Base-by-base conservation (phyloP, 1,140 invertebrate species). In the Sycobia sp. region DNA sequence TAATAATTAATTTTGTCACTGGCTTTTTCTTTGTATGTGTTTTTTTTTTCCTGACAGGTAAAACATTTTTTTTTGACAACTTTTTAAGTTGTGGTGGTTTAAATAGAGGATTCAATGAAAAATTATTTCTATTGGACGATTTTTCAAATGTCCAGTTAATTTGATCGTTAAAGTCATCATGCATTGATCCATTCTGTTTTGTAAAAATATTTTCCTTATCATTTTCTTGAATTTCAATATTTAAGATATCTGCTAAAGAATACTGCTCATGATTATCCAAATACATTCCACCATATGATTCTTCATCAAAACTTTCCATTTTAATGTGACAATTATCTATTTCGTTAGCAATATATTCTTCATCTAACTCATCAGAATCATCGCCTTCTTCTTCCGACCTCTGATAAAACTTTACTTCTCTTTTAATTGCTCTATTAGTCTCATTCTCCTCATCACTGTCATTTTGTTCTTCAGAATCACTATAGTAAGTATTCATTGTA, bases 181-280 rank as follows among this genome's bases (percentile, higher is more conserved):
- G 54, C n/a, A 1, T 16, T 9, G 16, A 13, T 25, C 43, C 36
- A 44, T 43, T 29, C 5, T 13, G 18, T 0, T 11, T 32, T 34
- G 36, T 13, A 16, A 56, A 44, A 43, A 53, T 7, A 25, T 46
- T 54, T 16, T 54, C 49, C n/a, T 32, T 11, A 9, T 50, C 38
- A 22, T 63, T 44, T 16, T 54, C 62, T n/a, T 43, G n/a, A 14
- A 65, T 58, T 65, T 53, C 62, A 20, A 65, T 39, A 3, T 59
- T 39, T 8, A 65, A 25, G 41, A 65, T 22, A 29, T 65, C 55
- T 38, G 39, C 25, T 22, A 53, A 50, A 11, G 46, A 51, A 38
- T 44, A 54, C 9, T 25, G n/a, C 22, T 64, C 62, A 14, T 50
- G 43, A 13, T 51, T 27, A 53, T 56, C n/a, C 3, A n/a, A 3